phyloP scores from a whole-genome alignment of 2,888 invertebrate genomes.

The Leucania comma region DNA sequence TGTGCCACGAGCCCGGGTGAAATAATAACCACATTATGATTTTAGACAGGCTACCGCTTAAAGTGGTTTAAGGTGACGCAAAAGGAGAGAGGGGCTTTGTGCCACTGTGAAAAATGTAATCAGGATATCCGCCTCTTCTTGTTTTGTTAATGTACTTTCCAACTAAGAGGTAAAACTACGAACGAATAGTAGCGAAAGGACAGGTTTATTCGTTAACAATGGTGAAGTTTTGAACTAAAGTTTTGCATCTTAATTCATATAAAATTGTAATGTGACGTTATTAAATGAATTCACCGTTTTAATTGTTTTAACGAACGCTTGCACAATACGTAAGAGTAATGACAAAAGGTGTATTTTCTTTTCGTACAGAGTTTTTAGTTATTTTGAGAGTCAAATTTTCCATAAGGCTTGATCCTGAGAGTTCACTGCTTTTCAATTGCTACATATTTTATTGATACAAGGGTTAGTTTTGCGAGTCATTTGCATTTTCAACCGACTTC shows the following conservation, averaged over 20 bases:
- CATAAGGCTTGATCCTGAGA: too few species aligned
- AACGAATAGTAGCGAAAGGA: slow-evolving; percentile 45
- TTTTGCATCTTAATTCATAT: slow-evolving; percentile 36
- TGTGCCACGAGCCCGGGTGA: slow-evolving; percentile 82
- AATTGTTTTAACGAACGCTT: background rate
- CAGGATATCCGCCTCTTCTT: slow-evolving; percentile 74
- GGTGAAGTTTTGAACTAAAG: slow-evolving; percentile 46
- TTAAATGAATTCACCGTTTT: slow-evolving; percentile 15
- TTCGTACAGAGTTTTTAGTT: slow-evolving; percentile 2
- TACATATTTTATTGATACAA: too few species aligned
- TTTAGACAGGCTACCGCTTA: slow-evolving; percentile 85
- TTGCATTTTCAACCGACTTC: too few species aligned
- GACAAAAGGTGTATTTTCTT: background rate
- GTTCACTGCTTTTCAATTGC: too few species aligned
- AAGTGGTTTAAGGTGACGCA: slow-evolving; percentile 85
- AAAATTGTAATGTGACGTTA: slow-evolving; percentile 27
- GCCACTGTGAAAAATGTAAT: slow-evolving; percentile 77
- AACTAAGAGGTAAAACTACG: slow-evolving; percentile 63
- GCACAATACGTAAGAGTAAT: background rate
- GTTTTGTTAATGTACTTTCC: slow-evolving; percentile 71
- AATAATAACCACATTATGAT: slow-evolving; percentile 89
- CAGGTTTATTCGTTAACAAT: slow-evolving; percentile 50
- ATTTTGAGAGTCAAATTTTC: background rate
- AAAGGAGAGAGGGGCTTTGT: slow-evolving; percentile 78
- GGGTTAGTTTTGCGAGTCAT: too few species aligned